A percentile compares a stretch with the other conserved stretches of the same genome.
These are phyloP conservation scores for Drosophila birchii DNA, from an alignment of 2,888 invertebrate genomes.

Conservation along the genomic window DNA sequence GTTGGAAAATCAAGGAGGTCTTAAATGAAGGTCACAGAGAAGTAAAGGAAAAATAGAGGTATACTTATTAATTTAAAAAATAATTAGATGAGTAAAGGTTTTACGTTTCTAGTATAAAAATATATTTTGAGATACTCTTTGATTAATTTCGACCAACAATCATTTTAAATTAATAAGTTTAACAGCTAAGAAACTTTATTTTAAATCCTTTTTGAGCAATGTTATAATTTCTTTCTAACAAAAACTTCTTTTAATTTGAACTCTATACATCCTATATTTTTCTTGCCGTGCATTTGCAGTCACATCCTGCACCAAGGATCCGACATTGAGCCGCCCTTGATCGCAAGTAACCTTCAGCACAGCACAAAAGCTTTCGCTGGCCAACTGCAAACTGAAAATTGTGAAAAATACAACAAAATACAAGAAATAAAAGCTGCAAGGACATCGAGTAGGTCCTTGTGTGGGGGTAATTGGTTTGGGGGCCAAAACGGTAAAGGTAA, in stretches of 20 bases:
- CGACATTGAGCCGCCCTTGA: slow-evolving; percentile 77
- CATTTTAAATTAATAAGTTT: neutral
- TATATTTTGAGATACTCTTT: neutral
- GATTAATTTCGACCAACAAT: neutral
- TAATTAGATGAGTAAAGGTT: neutral
- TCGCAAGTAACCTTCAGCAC: slow-evolving; percentile 65
- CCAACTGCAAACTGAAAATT: slow-evolving; percentile 14
- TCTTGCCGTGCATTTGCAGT: slow-evolving; percentile 11
- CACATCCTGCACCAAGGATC: slow-evolving; percentile 38
- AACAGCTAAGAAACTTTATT: neutral
- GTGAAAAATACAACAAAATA: neutral
- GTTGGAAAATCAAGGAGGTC: neutral
- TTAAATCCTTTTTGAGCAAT: neutral
- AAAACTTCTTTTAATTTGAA: neutral
- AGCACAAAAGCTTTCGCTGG: slow-evolving; percentile 33
- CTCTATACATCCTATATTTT: neutral
- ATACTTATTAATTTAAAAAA: neutral
- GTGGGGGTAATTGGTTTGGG: slow-evolving; percentile 17
- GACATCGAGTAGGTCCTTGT: slow-evolving; percentile 38
- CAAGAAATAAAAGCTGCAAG: slow-evolving; percentile 4
- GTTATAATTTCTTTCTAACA: too few species aligned
- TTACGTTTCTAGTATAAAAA: neutral
- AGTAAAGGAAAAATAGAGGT: too few species aligned
- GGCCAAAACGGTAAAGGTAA: slow-evolving; percentile 9
- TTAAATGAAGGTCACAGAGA: neutral